A percentile compares a stretch with the other conserved stretches of the same genome.
These are phyloP conservation scores for Chloroceryle amazona DNA, from an alignment of 2,797 vertebrate genomes.

Conservation along the genomic window DNA sequence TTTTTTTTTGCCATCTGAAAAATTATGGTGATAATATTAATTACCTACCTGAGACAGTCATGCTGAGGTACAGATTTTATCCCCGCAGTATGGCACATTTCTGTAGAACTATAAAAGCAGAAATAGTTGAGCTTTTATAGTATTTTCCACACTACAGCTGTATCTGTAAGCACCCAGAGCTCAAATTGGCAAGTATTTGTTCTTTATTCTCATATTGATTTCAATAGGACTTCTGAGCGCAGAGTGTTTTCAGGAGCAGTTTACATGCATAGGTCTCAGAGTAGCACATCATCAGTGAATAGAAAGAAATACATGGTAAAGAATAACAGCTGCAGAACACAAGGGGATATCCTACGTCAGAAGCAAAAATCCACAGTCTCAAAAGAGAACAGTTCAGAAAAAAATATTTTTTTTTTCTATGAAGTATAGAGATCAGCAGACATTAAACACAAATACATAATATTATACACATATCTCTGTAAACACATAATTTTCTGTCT, in stretches of 20 bases:
- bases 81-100: neutral
- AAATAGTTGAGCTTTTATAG: neutral
- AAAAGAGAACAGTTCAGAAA: conserved; percentile 12
- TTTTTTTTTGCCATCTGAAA: neutral
- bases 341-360: neutral
- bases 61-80: conserved; percentile 28
- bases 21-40: conserved; percentile 40
- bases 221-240: conserved; percentile 49
- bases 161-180: conserved; percentile 24
- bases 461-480: conserved; percentile 6
- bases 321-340: conserved; percentile 50
- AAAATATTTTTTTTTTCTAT: neutral
- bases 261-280: conserved; percentile 18
- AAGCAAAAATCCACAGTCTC: conserved; percentile 6
- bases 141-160: neutral
- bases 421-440: conserved; percentile 17
- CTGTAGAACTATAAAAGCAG: neutral
- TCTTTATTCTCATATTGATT: conserved; percentile 56
- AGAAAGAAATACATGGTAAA: conserved; percentile 29
- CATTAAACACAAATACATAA: conserved; percentile 6
- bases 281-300: neutral
- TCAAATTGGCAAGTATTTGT: conserved; percentile 37
- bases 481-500: conserved; percentile 55
- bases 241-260: conserved; percentile 31
- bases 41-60: conserved; percentile 29